These are phyloP conservation scores for Drosophila tropicalis DNA, from an alignment of 1,140 invertebrate genomes.

Conservation along the genomic window DNA sequence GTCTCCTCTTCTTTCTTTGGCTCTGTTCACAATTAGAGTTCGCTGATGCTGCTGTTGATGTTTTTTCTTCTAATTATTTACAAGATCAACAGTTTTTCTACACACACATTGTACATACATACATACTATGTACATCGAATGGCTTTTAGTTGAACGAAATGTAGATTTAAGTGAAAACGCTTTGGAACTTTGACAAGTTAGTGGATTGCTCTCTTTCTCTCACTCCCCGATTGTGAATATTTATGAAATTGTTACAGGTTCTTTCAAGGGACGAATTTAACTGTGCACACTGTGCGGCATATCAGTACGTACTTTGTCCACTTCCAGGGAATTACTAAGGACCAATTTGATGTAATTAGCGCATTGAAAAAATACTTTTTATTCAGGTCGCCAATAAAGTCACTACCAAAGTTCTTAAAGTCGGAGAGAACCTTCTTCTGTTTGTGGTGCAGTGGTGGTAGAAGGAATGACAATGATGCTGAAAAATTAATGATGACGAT, in stretches of 20 bases:
- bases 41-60: slow-evolving; percentile 21
- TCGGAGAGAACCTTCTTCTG: slow-evolving; percentile 31
- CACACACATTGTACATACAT: neutral
- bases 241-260: too few relatives aligned
- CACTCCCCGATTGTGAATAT: too few relatives aligned
- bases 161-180: too few relatives aligned
- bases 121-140: too few relatives aligned
- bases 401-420: slow-evolving; percentile 22
- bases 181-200: too few relatives aligned
- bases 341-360: slow-evolving; percentile 72
- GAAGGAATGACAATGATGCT: slow-evolving; percentile 55
- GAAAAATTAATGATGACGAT: slow-evolving; percentile 38
- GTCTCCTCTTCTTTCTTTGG: slow-evolving; percentile 31
- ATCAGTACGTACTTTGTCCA: slow-evolving; percentile 20
- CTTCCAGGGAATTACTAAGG: slow-evolving; percentile 47
- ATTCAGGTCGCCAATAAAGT: slow-evolving; percentile 63
- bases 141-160: too few relatives aligned
- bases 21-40: slow-evolving; percentile 71
- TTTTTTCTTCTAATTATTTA: slow-evolving; percentile 64
- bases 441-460: slow-evolving; percentile 5
- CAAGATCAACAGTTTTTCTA: neutral
- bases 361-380: slow-evolving; percentile 71
- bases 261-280: too few relatives aligned
- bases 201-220: too few relatives aligned
- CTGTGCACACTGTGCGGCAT: slow-evolving; percentile 8